phyloP scores from a whole-genome alignment of 2,797 vertebrate species.

The Salmo trutta region DNA sequence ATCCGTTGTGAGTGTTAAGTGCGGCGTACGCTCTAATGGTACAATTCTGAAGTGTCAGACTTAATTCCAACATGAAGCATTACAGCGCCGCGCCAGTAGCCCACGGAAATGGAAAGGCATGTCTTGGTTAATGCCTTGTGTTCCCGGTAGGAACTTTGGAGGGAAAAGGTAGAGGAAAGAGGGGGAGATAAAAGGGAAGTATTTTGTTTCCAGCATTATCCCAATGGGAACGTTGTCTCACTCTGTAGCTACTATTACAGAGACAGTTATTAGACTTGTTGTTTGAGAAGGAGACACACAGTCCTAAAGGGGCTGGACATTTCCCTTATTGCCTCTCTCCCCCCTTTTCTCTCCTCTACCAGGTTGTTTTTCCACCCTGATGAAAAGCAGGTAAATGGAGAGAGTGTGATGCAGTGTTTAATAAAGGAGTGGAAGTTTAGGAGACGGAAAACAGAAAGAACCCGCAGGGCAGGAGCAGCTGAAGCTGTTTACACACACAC shows the following conservation, averaged over 20 bases:
- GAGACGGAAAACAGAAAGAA: constrained; percentile 48
- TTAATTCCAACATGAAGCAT: constrained; percentile 44
- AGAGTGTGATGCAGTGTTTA: constrained; percentile 53
- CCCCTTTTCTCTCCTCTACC: neutral
- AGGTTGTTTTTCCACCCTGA: constrained; percentile 60
- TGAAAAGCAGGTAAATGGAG: constrained; percentile 34
- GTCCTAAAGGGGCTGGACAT: neutral
- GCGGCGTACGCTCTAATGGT: constrained; percentile 21
- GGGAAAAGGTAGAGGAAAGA: constrained; percentile 8
- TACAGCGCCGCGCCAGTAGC: constrained; percentile 27
- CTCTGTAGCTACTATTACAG: neutral
- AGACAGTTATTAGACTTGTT: neutral
- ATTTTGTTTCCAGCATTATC: neutral
- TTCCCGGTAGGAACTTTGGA: constrained; percentile 35
- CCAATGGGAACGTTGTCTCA: neutral
- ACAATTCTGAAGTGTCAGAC: constrained; percentile 38
- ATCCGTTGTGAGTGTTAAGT: constrained; percentile 29
- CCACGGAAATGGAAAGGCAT: constrained; percentile 32
- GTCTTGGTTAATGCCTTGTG: constrained; percentile 45
- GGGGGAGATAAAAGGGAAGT: constrained; percentile 1
- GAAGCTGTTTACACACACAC: constrained; percentile 33
- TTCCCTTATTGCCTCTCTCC: neutral
- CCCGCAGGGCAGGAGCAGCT: constrained; percentile 7
- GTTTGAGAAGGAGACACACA: neutral
- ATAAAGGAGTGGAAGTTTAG: constrained; percentile 50